These are phyloP conservation scores for Labeo rohita DNA, from an alignment of 2,113 vertebrate species.

Conservation along the genomic window DNA sequence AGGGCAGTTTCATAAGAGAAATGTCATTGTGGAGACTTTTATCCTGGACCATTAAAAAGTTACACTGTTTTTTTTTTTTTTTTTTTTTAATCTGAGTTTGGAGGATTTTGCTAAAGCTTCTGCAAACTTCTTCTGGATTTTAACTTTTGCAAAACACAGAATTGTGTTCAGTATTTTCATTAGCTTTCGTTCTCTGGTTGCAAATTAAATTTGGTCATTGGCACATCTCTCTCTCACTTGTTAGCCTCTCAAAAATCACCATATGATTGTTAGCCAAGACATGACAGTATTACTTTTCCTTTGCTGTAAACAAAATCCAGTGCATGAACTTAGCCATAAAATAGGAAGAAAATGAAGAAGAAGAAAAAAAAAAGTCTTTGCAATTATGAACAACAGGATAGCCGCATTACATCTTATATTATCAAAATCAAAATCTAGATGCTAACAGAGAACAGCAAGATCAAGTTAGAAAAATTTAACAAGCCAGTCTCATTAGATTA, in stretches of 20 bases:
- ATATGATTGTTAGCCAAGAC: background rate
- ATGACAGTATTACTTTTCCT: background rate
- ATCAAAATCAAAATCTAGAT: background rate
- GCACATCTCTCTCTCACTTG: background rate
- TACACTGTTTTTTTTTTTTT: background rate
- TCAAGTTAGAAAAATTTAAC: background rate
- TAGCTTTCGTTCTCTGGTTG: background rate
- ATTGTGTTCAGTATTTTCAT: background rate
- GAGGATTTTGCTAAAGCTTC: background rate
- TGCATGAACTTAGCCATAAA: background rate
- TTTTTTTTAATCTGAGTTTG: background rate
- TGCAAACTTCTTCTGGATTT: background rate
- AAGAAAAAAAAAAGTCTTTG: background rate
- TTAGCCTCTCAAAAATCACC: background rate
- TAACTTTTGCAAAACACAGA: background rate
- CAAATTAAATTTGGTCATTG: background rate
- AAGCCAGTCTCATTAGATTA: slow-evolving; percentile 8
- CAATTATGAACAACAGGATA: background rate
- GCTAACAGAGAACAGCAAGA: background rate
- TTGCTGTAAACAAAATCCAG: background rate
- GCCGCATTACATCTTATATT: background rate
- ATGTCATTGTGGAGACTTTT: background rate
- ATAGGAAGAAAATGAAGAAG: background rate
- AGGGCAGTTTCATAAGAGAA: background rate
- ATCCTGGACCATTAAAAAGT: background rate